Conservation (phyloP, 2,113 vertebrate genomes). For the Bubo blakistoni region DNA sequence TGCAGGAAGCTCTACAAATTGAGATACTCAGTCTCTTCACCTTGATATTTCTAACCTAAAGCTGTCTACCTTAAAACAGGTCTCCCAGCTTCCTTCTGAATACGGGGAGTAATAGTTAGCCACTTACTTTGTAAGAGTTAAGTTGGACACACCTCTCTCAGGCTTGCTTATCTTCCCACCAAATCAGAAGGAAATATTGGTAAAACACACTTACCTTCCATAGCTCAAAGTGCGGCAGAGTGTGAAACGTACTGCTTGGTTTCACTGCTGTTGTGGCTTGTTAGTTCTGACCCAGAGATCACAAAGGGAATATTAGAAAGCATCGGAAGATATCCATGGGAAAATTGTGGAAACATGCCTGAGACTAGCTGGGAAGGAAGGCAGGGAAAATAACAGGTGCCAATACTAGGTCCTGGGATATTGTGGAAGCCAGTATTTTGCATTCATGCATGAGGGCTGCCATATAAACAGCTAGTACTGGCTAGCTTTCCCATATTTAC, state of each 20-base stretch:
- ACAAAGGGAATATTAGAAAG: not conserved
- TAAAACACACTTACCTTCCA: not conserved
- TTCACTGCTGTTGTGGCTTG: not conserved
- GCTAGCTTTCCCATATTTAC: not conserved
- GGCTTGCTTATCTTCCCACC: not conserved
- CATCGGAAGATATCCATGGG: fast-evolving
- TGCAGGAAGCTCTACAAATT: not conserved
- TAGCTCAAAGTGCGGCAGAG: not conserved
- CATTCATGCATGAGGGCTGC: not conserved
- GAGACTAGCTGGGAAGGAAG: not conserved
- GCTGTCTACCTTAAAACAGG: not conserved
- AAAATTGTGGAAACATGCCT: not conserved
- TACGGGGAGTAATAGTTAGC: not conserved
- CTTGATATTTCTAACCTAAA: not conserved
- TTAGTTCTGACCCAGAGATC: not conserved
- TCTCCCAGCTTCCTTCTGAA: not conserved
- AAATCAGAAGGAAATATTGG: not conserved
- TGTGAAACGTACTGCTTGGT: fast-evolving
- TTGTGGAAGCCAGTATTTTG: not conserved
- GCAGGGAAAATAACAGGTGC: not conserved
- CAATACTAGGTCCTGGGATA: not conserved
- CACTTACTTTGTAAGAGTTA: not conserved
- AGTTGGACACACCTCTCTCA: not conserved
- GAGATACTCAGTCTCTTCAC: not conserved
- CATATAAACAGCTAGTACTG: not conserved